Evolutionary conservation across 1,140 invertebrate genomes (phyloP).

Genomic region (Augochlora pura): DNA sequence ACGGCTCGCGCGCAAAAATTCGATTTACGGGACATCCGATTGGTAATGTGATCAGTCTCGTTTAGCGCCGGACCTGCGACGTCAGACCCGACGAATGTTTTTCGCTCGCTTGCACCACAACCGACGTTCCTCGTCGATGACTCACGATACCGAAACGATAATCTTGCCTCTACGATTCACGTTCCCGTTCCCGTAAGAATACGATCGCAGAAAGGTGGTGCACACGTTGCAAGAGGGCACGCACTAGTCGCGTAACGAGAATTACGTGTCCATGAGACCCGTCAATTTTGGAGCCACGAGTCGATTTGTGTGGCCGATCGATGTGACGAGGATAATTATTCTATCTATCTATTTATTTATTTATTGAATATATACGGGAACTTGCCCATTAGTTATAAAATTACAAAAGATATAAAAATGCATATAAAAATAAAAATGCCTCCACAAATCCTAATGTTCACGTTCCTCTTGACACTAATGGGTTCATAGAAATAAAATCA

Average conservation of each 20-base stretch:
- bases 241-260: not conserved
- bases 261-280: not conserved
- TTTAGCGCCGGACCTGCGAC: not conserved
- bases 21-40: constrained; percentile 5
- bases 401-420: too few relatives aligned
- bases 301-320: too few relatives aligned
- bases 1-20: not conserved
- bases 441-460: too few relatives aligned
- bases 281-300: too few relatives aligned
- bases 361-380: too few relatives aligned
- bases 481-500: too few relatives aligned
- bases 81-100: not conserved
- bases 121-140: not conserved
- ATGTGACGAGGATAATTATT: too few relatives aligned
- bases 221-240: too few relatives aligned
- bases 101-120: not conserved
- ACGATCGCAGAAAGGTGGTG: not conserved
- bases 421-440: too few relatives aligned
- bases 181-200: not conserved
- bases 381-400: too few relatives aligned
- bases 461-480: too few relatives aligned
- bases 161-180: not conserved
- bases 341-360: too few relatives aligned
- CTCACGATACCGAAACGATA: not conserved
- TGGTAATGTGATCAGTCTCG: not conserved